A percentile compares a stretch with the other conserved stretches of the same genome.
Conservation (phyloP, 2,888 invertebrate species). For the Podotricha telesiphe region DNA sequence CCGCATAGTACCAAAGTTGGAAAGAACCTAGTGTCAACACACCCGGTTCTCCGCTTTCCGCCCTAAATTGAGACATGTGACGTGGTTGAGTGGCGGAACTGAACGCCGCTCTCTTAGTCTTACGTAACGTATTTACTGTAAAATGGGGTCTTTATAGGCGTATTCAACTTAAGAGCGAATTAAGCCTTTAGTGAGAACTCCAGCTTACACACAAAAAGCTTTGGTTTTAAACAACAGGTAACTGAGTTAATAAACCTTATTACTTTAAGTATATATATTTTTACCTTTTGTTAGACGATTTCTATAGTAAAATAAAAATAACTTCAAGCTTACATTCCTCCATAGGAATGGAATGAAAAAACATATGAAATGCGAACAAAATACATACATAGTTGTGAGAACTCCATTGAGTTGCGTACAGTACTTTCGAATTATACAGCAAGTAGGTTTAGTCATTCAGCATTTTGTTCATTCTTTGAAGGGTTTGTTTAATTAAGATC, state of each 20-base stretch:
- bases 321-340: neutral
- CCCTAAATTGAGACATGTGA: too few species aligned
- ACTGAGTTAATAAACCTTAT: neutral
- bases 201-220: too few species aligned
- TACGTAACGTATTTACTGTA: too few species aligned
- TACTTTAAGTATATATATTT: neutral
- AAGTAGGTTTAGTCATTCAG: constrained; percentile 3
- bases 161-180: too few species aligned
- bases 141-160: too few species aligned
- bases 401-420: constrained; percentile 19
- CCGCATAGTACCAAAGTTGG: too few species aligned
- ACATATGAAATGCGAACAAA: constrained; percentile 1
- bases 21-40: too few species aligned
- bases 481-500: constrained; percentile 7
- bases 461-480: neutral
- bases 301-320: constrained; percentile 13
- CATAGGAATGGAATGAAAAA: constrained; percentile 10
- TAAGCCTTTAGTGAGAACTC: neutral
- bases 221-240: neutral
- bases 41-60: too few species aligned
- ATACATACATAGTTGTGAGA: constrained; percentile 12
- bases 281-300: constrained; percentile 6
- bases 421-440: neutral
- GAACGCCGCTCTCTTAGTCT: too few species aligned
- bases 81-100: too few species aligned